Evolutionary conservation across 2,113 vertebrate species (phyloP).

Genomic region (Osmerus mordax): DNA sequence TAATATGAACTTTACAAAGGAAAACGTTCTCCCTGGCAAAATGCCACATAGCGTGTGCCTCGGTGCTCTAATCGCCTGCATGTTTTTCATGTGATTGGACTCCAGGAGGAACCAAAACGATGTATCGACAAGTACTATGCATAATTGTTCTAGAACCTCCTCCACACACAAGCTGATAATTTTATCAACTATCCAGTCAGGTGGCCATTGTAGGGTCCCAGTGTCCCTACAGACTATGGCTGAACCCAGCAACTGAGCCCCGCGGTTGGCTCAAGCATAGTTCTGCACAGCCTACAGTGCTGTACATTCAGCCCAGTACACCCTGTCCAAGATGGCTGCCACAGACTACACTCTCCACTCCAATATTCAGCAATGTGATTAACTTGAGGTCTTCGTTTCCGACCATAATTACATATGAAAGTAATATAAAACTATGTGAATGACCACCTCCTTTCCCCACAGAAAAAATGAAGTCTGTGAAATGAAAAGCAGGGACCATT

Average conservation of each 20-base stretch:
- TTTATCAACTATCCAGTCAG: not conserved
- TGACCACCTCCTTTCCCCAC: constrained; percentile 22
- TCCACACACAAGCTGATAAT: not conserved
- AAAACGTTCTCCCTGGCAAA: constrained; percentile 52
- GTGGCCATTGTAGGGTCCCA: no score
- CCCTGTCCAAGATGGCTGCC: constrained; percentile 8
- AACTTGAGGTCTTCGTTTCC: constrained; percentile 21
- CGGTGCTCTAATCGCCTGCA: constrained; percentile 42
- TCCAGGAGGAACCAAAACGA: constrained; percentile 30
- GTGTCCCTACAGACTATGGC: not conserved
- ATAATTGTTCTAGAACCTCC: not conserved
- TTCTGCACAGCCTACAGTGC: not conserved
- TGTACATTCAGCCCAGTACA: constrained; percentile 14
- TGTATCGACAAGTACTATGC: not conserved
- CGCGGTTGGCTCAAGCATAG: not conserved
- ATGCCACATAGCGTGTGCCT: constrained; percentile 50
- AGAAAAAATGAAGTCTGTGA: constrained; percentile 40
- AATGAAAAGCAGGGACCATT: constrained; percentile 62
- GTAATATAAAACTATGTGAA: constrained; percentile 44
- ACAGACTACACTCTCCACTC: not conserved
- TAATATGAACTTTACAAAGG: constrained; percentile 60
- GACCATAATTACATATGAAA: constrained; percentile 35
- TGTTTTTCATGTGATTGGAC: constrained; percentile 39
- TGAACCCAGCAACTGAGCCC: not conserved
- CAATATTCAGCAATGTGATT: constrained; percentile 24